Base-by-base conservation (phyloP, 2,797 vertebrate species). In the Pteropus rufus region DNA sequence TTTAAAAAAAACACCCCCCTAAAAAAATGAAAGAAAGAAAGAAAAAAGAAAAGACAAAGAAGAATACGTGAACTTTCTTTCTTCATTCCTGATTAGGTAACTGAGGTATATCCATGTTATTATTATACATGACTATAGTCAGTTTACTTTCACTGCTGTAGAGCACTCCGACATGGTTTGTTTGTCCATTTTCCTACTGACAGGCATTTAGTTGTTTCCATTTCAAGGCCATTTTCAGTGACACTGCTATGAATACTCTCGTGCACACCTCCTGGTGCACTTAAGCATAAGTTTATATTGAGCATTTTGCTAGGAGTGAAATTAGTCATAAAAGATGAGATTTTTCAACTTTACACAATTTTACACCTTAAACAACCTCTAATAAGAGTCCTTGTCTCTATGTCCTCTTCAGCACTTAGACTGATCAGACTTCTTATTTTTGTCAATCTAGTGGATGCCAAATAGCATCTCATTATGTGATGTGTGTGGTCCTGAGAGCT, bases 281-380 rank as follows among this genome's bases (percentile, higher is more conserved):
- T 7, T 7, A 52, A 24, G 29, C 6, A 1, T 69, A 2, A 3
- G 1, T 54, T 54, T 12, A 21, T 4, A n/a, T 44, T 3, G 60
- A 54, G 12, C 36, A 31, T 21, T 1, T 64, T 44, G 75, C 65
- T 73, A 16, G 26, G 34, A n/a, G 21, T 52, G 65, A 34, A 64
- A 31, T 93, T 87, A 34, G 36, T 76, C 41, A 10, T 39, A 49
- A 67, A 39, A 49, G 36, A 24, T 3, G 70, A 76, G 46, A 24
- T 18, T 36, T 81, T 73, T 49, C 49, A n/a, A 58, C 39, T 34
- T 65, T 26, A 67, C 29, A 29, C 36, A 6, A 58, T 12, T 31
- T n/a, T 34, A 56, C 36, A 23, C 4, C 16, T 73, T 69, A 69
- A 36, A 15, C 49, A 49, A 49, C 15, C 10, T 36, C 36, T n/a